phyloP scores from a whole-genome alignment of 2,797 vertebrate genomes.

The Anabas testudineus region DNA sequence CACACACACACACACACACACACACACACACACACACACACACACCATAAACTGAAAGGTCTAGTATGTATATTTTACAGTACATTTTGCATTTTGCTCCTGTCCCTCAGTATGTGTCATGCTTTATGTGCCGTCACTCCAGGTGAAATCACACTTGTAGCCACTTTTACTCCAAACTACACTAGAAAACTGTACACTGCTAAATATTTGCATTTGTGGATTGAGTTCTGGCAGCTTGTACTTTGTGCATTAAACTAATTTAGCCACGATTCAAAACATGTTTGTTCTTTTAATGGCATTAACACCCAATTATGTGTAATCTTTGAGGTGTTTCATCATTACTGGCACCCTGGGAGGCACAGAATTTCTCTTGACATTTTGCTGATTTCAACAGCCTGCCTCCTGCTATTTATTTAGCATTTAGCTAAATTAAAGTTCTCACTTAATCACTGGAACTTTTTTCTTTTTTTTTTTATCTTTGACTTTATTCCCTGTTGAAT shows the following conservation, averaged over 20 bases:
- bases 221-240: constrained; percentile 17
- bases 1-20: background rate
- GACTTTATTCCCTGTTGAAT: background rate
- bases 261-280: constrained; percentile 19
- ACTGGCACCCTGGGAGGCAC: constrained; percentile 20
- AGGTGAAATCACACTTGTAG: background rate
- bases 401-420: constrained; percentile 34
- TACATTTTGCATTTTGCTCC: too few species aligned
- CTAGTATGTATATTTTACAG: too few species aligned
- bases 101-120: too few species aligned
- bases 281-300: constrained; percentile 32
- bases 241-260: constrained; percentile 29
- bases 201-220: constrained; percentile 28
- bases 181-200: background rate
- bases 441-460: background rate
- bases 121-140: too few species aligned
- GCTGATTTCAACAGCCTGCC: constrained; percentile 10
- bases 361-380: constrained; percentile 34
- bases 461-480: background rate
- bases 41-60: too few species aligned
- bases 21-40: too few species aligned
- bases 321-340: background rate
- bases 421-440: constrained; percentile 9
- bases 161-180: background rate
- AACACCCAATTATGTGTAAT: constrained; percentile 6